A percentile compares a stretch with the other conserved stretches of the same genome.
Conservation (phyloP, 2,888 invertebrate species). For the Mythimna pallens region DNA sequence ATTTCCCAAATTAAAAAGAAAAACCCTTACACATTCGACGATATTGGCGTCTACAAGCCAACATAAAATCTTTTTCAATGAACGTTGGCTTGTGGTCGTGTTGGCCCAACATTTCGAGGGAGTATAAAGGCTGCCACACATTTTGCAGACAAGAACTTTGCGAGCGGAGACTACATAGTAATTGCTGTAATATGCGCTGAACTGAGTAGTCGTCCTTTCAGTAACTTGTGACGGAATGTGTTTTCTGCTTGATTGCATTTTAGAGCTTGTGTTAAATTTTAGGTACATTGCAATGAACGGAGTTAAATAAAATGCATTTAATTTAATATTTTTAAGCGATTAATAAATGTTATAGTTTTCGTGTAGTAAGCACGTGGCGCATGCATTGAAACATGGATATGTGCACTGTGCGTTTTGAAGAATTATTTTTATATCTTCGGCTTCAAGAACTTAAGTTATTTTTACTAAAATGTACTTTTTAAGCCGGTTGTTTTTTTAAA, state of each 20-base stretch:
- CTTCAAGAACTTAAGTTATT: no score
- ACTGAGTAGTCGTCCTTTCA: slow-evolving; percentile 35
- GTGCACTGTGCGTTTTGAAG: no score
- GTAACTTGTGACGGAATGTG: slow-evolving; percentile 21
- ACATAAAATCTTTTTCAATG: slow-evolving; percentile 24
- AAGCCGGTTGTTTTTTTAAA: no score
- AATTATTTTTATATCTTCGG: no score
- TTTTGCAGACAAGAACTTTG: slow-evolving; percentile 45
- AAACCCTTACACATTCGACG: background rate
- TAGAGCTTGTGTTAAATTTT: slow-evolving; percentile 20
- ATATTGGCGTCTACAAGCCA: slow-evolving; percentile 13
- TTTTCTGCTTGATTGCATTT: slow-evolving; percentile 27
- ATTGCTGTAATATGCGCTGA: slow-evolving; percentile 49
- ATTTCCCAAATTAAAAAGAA: no score
- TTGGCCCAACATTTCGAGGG: slow-evolving; percentile 46
- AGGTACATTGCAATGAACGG: background rate
- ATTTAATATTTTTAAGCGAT: background rate
- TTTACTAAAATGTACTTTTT: no score
- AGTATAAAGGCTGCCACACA: slow-evolving; percentile 32
- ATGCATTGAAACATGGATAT: no score
- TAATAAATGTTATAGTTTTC: no score
- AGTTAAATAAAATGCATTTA: no score
- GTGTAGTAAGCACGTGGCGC: no score
- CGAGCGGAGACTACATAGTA: slow-evolving; percentile 39
- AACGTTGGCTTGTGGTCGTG: slow-evolving; percentile 15